Percentiles rank a stretch among this genome's conserved stretches.
Evolutionary conservation across 2,113 vertebrate genomes (phyloP).

Genomic region (Zosterops pallidus): DNA sequence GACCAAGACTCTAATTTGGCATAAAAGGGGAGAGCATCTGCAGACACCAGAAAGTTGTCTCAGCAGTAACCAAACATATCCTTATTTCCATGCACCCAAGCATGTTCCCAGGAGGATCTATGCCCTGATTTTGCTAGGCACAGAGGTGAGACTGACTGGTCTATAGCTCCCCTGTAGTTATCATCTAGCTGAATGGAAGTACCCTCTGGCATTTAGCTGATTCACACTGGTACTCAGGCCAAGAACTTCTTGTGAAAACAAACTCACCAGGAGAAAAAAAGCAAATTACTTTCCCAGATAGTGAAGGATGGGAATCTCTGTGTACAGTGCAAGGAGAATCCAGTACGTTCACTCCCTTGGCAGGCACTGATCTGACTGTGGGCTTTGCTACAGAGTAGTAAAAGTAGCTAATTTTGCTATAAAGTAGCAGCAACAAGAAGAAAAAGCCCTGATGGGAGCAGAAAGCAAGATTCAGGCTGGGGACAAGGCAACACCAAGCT

Average conservation of each 20-base stretch:
- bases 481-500: neutral
- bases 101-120: neutral
- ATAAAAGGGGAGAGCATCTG: neutral
- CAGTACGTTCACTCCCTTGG: rapidly evolving
- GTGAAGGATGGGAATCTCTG: neutral
- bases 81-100: neutral
- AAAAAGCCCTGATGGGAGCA: rapidly evolving
- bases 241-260: neutral
- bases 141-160: neutral
- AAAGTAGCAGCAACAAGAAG: rapidly evolving
- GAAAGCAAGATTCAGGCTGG: neutral
- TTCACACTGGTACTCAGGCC: neutral
- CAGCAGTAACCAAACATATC: neutral
- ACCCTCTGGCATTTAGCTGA: neutral
- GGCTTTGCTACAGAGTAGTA: neutral
- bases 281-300: neutral
- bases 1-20: neutral
- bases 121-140: neutral
- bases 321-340: rapidly evolving
- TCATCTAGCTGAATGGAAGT: neutral
- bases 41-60: neutral
- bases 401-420: neutral
- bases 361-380: too few species aligned
- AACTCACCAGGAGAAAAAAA: neutral
- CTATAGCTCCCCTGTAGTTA: neutral